phyloP scores from a whole-genome alignment of 2,797 vertebrate genomes.

The Cyprinella venusta region DNA sequence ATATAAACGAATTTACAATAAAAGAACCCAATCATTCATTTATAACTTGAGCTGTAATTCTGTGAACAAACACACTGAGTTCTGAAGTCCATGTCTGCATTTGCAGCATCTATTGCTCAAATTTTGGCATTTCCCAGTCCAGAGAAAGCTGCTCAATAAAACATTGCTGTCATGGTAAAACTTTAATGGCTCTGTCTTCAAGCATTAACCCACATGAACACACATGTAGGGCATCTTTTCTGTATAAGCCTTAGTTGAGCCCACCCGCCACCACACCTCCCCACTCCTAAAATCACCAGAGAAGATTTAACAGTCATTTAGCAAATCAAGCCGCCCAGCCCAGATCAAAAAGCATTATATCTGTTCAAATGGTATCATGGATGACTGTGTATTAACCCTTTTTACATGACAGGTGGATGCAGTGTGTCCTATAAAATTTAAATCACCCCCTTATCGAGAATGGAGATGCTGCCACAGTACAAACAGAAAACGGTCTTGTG shows the following conservation, averaged over 20 bases:
- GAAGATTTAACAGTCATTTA: constrained; percentile 50
- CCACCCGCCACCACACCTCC: constrained; percentile 19
- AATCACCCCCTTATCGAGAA: neutral
- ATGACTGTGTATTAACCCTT: constrained; percentile 7
- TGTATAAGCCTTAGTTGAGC: constrained; percentile 42
- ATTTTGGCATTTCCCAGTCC: constrained; percentile 49
- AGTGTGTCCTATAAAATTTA: neutral
- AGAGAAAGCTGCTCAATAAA: constrained; percentile 77
- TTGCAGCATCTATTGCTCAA: constrained; percentile 55
- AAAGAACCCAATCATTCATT: neutral
- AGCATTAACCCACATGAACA: constrained; percentile 81
- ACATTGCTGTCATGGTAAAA: constrained; percentile 77
- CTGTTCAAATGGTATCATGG: constrained; percentile 21
- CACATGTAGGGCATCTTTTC: constrained; percentile 74
- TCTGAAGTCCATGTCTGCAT: constrained; percentile 57
- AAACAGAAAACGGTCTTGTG: neutral
- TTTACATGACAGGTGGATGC: neutral
- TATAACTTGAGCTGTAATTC: neutral
- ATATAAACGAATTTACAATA: neutral
- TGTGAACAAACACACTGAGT: neutral
- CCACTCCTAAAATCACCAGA: constrained; percentile 40
- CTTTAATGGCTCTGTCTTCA: constrained; percentile 79
- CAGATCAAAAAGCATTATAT: constrained; percentile 36
- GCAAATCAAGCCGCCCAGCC: constrained; percentile 28
- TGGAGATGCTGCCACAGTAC: neutral